Evolutionary conservation across 2,113 vertebrate species (phyloP), one percentile per base, ranked within the genome.

Genomic region (Sciurus niger): DNA sequence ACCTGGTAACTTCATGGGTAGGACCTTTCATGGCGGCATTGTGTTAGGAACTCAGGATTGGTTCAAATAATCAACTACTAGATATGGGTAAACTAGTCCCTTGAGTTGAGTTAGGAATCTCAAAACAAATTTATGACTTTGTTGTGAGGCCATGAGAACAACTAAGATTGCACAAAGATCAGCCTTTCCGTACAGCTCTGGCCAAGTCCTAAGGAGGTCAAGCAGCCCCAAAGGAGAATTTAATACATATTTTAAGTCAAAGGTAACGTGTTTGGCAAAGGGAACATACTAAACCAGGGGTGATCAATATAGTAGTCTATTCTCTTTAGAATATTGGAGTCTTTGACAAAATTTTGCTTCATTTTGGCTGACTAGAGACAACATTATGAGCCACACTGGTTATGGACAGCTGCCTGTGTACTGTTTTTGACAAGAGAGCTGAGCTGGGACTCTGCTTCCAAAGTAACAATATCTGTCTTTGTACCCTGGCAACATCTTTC

Each of bases 311-410:
- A 95, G 48, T 30, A 70, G 90, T 97, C 77, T 77, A 1, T 80
- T 84, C 32, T 84, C n/a, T 51, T 91, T 80, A 84, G 43, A 28
- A 24, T 72, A 37, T 76, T 96, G 55, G 43, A 79, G 90, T 70
- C 3, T 20, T 72, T 55, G 22, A 65, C 10, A 94, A 20, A 58
- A 32, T 76, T 73, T 94, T 85, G 43, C 24, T 24, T 89, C 18
- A 46, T 85, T 95, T 96, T 96, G 65, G 34, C 67, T 65, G 4
- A 80, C 16, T 72, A 77, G 77, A 90, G 77, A 63, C 22, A 58
- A 48, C 82, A 53, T 40, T 70, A 32, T 85, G 63, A 89, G 16
- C 65, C 40, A 91, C 48, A 14, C 14, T 86, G 48, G 14, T 91
- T 76, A 74, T 46, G 18, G 25, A 17, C 24, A 93, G 43, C 73